Evolutionary conservation across 2,113 vertebrate genomes (phyloP).

Genomic region (Macquaria australasica): DNA sequence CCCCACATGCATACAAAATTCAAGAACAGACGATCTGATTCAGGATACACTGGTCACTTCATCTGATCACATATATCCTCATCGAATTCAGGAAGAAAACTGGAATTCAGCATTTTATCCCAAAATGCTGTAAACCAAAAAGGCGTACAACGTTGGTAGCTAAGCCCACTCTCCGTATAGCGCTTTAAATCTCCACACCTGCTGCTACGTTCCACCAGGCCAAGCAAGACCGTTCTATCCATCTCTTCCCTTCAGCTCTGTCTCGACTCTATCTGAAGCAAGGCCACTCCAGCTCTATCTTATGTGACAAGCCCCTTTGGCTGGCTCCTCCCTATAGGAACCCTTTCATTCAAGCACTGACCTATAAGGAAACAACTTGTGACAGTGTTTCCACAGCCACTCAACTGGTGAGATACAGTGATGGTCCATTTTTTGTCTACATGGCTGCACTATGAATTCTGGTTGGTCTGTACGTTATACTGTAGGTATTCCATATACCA

Average conservation of each 20-base stretch:
- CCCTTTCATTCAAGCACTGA: slow-evolving; percentile 17
- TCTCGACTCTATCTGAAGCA: slow-evolving; percentile 26
- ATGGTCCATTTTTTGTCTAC: not conserved
- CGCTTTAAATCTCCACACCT: slow-evolving; percentile 49
- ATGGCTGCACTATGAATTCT: not conserved
- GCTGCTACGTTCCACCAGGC: slow-evolving; percentile 35
- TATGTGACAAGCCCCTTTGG: slow-evolving; percentile 34
- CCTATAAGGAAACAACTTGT: slow-evolving; percentile 36
- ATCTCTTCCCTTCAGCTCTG: slow-evolving; percentile 26
- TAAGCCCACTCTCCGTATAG: slow-evolving; percentile 7
- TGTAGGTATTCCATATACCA: not conserved
- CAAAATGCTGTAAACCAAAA: not conserved
- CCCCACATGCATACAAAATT: not conserved
- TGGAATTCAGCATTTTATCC: slow-evolving; percentile 4
- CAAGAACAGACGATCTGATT: not conserved
- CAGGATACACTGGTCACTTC: not conserved
- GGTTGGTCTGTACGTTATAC: not conserved
- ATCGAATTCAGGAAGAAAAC: not conserved
- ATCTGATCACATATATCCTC: not conserved
- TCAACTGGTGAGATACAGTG: not conserved
- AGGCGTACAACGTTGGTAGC: not conserved
- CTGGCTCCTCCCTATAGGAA: slow-evolving; percentile 59
- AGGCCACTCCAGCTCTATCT: slow-evolving; percentile 9
- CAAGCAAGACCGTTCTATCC: slow-evolving; percentile 39
- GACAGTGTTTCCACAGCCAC: slow-evolving; percentile 7